Evolutionary conservation across 2,113 vertebrate genomes (phyloP).

Genomic region (Cyprinus carpio): DNA sequence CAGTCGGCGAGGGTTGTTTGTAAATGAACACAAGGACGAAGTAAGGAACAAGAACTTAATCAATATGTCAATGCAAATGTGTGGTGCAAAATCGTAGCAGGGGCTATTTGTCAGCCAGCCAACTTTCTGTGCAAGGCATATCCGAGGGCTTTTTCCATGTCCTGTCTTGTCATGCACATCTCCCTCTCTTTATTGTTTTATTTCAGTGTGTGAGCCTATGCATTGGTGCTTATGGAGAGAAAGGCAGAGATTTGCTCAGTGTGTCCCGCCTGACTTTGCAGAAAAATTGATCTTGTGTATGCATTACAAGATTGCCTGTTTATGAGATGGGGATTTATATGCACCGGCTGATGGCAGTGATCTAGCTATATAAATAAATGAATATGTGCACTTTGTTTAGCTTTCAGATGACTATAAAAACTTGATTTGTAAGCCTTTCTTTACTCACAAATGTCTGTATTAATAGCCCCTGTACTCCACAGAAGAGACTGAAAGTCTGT

Average conservation of each 20-base stretch:
- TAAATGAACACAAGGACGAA: conserved; percentile 19
- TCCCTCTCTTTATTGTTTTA: conserved; percentile 46
- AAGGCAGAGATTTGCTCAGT: conserved; percentile 57
- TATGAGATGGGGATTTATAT: conserved; percentile 78
- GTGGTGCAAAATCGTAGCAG: not conserved
- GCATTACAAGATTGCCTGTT: conserved; percentile 83
- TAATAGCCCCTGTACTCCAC: conserved; percentile 47
- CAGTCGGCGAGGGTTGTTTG: not conserved
- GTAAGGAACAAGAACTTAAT: conserved; percentile 32
- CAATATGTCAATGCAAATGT: conserved; percentile 34
- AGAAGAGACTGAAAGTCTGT: not conserved
- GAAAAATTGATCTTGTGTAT: conserved; percentile 74
- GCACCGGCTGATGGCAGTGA: conserved; percentile 70
- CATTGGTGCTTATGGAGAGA: not conserved
- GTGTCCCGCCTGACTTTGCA: conserved; percentile 65
- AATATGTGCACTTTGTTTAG: conserved; percentile 63
- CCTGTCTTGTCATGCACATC: conserved; percentile 13
- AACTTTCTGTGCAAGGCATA: conserved; percentile 45
- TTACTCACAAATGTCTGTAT: conserved; percentile 52
- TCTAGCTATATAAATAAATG: conserved; percentile 76
- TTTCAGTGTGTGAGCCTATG: conserved; percentile 22
- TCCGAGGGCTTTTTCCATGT: conserved; percentile 34
- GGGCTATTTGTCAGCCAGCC: conserved; percentile 30
- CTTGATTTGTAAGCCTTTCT: too few relatives aligned
- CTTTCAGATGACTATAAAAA: not conserved